A percentile compares a stretch with the other conserved stretches of the same genome.
Evolutionary conservation across 2,113 vertebrate species (phyloP).

Genomic region (Oreochromis spilurus): DNA sequence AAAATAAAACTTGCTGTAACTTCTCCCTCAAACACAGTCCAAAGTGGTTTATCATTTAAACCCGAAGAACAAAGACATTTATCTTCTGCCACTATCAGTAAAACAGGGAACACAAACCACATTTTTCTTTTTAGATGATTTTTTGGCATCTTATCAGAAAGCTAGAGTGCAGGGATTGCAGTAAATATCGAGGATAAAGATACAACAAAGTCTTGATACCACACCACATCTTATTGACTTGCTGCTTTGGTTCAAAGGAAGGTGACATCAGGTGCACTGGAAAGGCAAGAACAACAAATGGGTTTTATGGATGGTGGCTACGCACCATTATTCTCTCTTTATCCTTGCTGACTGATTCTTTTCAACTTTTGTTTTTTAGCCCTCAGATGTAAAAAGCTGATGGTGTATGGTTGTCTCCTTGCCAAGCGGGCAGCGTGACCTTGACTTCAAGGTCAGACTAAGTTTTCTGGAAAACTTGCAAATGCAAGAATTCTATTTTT

Average conservation of each 20-base stretch:
- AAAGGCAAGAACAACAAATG: background rate
- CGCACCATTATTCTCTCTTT: background rate
- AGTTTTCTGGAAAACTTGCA: background rate
- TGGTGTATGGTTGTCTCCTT: background rate
- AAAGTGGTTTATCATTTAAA: background rate
- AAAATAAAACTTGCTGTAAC: background rate
- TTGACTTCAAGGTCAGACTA: background rate
- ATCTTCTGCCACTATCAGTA: background rate
- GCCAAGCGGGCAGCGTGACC: accelerated
- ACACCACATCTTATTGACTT: background rate
- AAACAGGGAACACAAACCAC: background rate
- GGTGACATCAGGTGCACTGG: background rate
- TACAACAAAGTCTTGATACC: background rate
- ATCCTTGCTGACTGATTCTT: background rate
- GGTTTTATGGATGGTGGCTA: accelerated
- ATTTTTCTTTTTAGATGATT: background rate
- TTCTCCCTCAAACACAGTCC: background rate
- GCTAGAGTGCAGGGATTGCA: accelerated
- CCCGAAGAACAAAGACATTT: background rate
- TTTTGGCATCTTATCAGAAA: background rate
- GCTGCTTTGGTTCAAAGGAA: background rate
- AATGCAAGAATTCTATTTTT: background rate
- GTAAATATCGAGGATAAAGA: background rate
- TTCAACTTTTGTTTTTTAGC: background rate
- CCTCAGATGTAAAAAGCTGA: background rate